These are phyloP conservation scores for Oscheius onirici DNA, from an alignment of 2,888 invertebrate species.

Conservation along the genomic window DNA sequence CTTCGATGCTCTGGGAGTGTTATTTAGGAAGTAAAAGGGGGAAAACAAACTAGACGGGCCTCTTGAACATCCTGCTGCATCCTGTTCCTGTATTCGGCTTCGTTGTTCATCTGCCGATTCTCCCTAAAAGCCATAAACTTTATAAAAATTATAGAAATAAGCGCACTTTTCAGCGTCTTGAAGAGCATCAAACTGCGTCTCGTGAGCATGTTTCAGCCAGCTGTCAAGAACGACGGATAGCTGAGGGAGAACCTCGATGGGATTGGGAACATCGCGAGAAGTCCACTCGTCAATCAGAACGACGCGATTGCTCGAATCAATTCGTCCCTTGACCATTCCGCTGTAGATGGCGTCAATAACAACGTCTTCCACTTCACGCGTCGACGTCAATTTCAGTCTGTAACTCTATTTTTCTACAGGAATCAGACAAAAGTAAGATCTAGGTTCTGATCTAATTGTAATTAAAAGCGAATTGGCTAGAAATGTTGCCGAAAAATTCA, in stretches of 20 bases:
- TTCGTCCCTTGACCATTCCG: conserved; percentile 21
- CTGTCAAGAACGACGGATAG: not conserved
- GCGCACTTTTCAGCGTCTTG: not conserved
- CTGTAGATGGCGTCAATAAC: conserved; percentile 36
- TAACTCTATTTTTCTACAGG: not conserved
- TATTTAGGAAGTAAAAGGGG: not conserved
- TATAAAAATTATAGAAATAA: not conserved
- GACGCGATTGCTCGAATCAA: conserved; percentile 26
- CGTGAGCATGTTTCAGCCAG: conserved; percentile 11
- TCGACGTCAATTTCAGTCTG: conserved; percentile 18
- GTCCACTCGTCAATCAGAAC: conserved; percentile 25
- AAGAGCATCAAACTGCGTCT: conserved; percentile 18
- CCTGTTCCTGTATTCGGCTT: not conserved
- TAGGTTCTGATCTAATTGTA: no score
- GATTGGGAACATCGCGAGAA: conserved; percentile 3
- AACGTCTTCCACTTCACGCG: conserved; percentile 34
- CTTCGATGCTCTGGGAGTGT: not conserved
- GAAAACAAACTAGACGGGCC: conserved; percentile 6
- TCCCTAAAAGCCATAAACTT: not conserved
- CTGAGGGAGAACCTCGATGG: not conserved
- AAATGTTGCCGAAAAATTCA: no score
- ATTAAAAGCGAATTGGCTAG: no score
- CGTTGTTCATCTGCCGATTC: not conserved
- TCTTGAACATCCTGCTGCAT: conserved; percentile 1
- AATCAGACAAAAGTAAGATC: no score